phyloP scores from a whole-genome alignment of 2,888 invertebrate species.

The Urechis unicinctus region DNA sequence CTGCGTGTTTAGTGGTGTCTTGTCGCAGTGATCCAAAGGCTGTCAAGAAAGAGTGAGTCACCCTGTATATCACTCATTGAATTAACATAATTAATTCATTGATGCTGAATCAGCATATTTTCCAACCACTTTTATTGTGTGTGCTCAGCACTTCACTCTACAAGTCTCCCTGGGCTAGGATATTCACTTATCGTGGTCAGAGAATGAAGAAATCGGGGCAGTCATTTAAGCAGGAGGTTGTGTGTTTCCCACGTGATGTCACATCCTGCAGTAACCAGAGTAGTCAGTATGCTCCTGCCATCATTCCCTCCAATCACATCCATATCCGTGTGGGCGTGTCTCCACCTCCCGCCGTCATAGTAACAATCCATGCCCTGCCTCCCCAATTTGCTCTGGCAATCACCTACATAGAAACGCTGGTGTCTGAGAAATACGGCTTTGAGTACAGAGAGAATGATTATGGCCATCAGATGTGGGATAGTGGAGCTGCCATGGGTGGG shows the following conservation, averaged over 20 bases:
- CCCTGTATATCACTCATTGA: too few species aligned
- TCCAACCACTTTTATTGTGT: not conserved
- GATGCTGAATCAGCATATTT: not conserved
- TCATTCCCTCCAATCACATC: slow-evolving; percentile 42
- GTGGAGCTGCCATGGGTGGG: not conserved
- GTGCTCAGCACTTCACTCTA: slow-evolving; percentile 36
- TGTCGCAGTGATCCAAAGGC: slow-evolving; percentile 42
- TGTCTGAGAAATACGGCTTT: slow-evolving; percentile 30
- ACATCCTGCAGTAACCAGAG: slow-evolving; percentile 34
- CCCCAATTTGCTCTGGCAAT: slow-evolving; percentile 46
- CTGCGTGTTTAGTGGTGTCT: slow-evolving; percentile 44
- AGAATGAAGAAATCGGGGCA: slow-evolving; percentile 44
- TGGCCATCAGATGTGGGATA: not conserved
- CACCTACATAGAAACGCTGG: slow-evolving; percentile 45
- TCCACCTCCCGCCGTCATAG: slow-evolving; percentile 35
- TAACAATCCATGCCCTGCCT: slow-evolving; percentile 48
- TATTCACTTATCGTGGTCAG: slow-evolving; percentile 43
- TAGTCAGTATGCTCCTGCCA: slow-evolving; percentile 42
- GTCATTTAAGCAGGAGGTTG: slow-evolving; percentile 40
- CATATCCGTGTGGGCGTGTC: slow-evolving; percentile 44
- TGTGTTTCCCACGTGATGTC: slow-evolving; percentile 42
- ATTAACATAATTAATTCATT: too few species aligned
- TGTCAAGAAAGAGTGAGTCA: slow-evolving; percentile 40
- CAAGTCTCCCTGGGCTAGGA: slow-evolving; percentile 44
- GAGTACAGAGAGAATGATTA: slow-evolving; percentile 5